These are phyloP conservation scores for Dermatemys mawii DNA, from an alignment of 2,113 vertebrate species.

Conservation along the genomic window DNA sequence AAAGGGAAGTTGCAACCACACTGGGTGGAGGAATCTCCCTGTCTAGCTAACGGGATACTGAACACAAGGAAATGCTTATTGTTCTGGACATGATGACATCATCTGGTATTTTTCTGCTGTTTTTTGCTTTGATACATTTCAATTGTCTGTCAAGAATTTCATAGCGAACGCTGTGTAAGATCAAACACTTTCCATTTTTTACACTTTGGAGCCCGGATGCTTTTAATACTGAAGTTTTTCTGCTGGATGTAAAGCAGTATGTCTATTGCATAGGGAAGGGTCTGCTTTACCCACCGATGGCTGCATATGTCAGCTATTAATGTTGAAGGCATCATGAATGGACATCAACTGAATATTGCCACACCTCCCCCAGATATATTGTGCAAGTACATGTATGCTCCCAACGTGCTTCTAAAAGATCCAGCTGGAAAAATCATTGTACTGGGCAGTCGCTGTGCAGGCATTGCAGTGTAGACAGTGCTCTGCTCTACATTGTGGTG, in stretches of 20 bases:
- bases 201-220: slow-evolving; percentile 7
- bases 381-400: background rate
- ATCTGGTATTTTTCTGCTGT: slow-evolving; percentile 63
- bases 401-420: slow-evolving; percentile 32
- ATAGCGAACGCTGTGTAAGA: slow-evolving; percentile 34
- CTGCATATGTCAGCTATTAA: slow-evolving; percentile 1
- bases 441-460: slow-evolving; percentile 25
- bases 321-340: background rate
- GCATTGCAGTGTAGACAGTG: slow-evolving; percentile 5
- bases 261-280: slow-evolving; percentile 38
- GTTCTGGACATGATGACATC: slow-evolving; percentile 65
- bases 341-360: background rate
- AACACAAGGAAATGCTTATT: slow-evolving; percentile 74
- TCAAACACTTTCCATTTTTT: slow-evolving; percentile 32
- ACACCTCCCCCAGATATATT: background rate
- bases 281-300: background rate
- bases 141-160: slow-evolving; percentile 37
- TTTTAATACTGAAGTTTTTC: slow-evolving; percentile 32
- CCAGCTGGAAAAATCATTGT: slow-evolving; percentile 33
- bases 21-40: slow-evolving; percentile 69
- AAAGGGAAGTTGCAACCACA: slow-evolving; percentile 68
- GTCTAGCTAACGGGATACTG: slow-evolving; percentile 67
- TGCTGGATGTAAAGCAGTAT: slow-evolving; percentile 24
- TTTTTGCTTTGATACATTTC: slow-evolving; percentile 60
- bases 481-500: slow-evolving; percentile 45